Conservation (phyloP, 1,140 invertebrate genomes). For the Rhagoletis zephyria region DNA sequence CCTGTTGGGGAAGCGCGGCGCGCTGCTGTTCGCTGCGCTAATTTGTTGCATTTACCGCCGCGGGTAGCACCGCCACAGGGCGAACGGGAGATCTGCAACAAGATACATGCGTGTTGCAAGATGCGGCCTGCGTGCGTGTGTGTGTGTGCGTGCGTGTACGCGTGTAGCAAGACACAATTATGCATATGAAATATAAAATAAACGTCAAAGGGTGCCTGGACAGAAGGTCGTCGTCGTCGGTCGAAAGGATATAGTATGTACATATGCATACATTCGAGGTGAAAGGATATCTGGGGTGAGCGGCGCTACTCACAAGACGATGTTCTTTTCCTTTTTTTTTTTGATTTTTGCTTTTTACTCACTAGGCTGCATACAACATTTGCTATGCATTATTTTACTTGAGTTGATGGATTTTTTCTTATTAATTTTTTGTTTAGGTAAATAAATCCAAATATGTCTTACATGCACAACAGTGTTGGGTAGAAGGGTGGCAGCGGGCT, state of each 20-base stretch:
- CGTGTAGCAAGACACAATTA: not conserved
- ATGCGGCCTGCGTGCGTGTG: slow-evolving; percentile 6
- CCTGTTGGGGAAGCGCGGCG: slow-evolving; percentile 21
- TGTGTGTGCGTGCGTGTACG: not conserved
- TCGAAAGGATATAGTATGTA: slow-evolving; percentile 20
- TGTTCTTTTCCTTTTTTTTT: not conserved
- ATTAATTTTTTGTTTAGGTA: slow-evolving; percentile 42
- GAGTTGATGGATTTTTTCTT: not conserved
- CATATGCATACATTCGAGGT: not conserved
- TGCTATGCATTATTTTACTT: not conserved
- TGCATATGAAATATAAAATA: slow-evolving; percentile 24
- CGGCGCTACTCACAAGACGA: slow-evolving; percentile 6
- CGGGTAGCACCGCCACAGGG: not conserved
- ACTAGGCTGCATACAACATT: not conserved
- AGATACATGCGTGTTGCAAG: slow-evolving; percentile 15
- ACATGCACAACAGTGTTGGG: not conserved
- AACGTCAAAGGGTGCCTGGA: slow-evolving; percentile 34
- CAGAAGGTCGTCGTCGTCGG: not conserved
- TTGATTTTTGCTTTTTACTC: slow-evolving; percentile 3
- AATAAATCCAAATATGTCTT: slow-evolving; percentile 40
- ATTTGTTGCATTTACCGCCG: slow-evolving; percentile 34
- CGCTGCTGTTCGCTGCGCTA: not conserved
- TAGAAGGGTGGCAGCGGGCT: slow-evolving; percentile 9
- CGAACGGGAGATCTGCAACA: slow-evolving; percentile 27
- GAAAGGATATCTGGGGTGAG: slow-evolving; percentile 39